phyloP scores from a whole-genome alignment of 2,888 invertebrate genomes.

The Amphipoea lucens region DNA sequence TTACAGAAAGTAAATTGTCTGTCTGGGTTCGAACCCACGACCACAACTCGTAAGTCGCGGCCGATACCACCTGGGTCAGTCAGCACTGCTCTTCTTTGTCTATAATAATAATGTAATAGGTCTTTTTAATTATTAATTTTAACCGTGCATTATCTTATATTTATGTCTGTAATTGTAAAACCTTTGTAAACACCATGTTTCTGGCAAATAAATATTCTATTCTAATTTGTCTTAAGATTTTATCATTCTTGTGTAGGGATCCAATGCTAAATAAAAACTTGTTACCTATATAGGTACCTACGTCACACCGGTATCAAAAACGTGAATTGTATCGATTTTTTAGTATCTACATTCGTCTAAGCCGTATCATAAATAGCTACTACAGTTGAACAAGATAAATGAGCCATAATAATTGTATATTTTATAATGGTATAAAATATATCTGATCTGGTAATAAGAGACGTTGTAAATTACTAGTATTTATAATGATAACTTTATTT shows the following conservation, averaged over 20 bases:
- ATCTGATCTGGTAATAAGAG: slow-evolving; percentile 34
- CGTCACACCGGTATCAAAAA: slow-evolving; percentile 15
- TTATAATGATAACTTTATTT: slow-evolving; percentile 17
- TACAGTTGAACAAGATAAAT: slow-evolving; percentile 28
- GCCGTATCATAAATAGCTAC: slow-evolving; percentile 45
- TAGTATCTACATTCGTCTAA: slow-evolving; percentile 34
- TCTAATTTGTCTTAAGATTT: too few species aligned
- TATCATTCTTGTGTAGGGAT: not conserved
- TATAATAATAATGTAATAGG: not conserved
- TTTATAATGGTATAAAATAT: slow-evolving; percentile 42
- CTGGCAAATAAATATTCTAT: too few species aligned
- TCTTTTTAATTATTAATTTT: not conserved
- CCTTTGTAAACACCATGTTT: too few species aligned
- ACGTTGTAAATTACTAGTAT: slow-evolving; percentile 37
- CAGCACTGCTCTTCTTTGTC: not conserved
- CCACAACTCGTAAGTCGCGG: too few species aligned
- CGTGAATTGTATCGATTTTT: slow-evolving; percentile 17
- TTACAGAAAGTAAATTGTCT: too few species aligned
- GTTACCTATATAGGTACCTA: not conserved
- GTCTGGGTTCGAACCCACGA: too few species aligned
- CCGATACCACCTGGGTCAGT: too few species aligned
- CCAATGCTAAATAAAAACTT: not conserved
- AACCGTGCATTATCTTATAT: not conserved
- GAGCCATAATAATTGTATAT: slow-evolving; percentile 20
- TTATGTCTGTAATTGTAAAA: not conserved